Conservation (phyloP, 2,113 vertebrate species). For the Parotia lawesii region DNA sequence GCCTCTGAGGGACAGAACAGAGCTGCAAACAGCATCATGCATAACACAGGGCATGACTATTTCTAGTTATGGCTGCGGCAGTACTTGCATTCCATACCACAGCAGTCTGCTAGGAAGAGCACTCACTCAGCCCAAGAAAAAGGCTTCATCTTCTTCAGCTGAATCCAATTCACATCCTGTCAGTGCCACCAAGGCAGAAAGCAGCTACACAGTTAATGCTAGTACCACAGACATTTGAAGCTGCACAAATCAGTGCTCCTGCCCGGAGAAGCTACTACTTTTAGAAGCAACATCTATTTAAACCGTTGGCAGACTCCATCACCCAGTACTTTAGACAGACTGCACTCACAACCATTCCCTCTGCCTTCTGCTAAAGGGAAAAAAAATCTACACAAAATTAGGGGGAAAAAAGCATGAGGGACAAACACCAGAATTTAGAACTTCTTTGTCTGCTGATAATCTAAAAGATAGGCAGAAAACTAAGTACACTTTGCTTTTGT, state of each 20-base stretch:
- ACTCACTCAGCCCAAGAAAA: neutral
- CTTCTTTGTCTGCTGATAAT: neutral
- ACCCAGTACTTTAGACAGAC: neutral
- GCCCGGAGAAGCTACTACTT: neutral
- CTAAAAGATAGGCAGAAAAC: neutral
- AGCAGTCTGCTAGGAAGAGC: neutral
- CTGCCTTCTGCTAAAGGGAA: neutral
- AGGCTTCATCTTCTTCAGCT: neutral
- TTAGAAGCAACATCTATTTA: neutral
- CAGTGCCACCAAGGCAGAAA: neutral
- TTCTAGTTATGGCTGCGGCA: neutral
- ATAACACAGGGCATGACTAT: neutral
- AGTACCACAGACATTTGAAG: neutral
- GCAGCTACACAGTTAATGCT: neutral
- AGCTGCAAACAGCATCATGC: neutral
- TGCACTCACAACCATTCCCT: neutral
- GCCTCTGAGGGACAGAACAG: neutral
- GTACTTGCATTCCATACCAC: neutral
- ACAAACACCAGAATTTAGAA: neutral
- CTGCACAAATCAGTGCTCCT: neutral
- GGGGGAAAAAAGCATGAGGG: rapidly evolving
- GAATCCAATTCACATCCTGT: neutral
- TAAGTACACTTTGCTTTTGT: neutral
- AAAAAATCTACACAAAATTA: neutral
- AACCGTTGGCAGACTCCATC: neutral